These are phyloP conservation scores for Helicoverpa assulta DNA, from an alignment of 2,888 invertebrate species.

Conservation along the genomic window DNA sequence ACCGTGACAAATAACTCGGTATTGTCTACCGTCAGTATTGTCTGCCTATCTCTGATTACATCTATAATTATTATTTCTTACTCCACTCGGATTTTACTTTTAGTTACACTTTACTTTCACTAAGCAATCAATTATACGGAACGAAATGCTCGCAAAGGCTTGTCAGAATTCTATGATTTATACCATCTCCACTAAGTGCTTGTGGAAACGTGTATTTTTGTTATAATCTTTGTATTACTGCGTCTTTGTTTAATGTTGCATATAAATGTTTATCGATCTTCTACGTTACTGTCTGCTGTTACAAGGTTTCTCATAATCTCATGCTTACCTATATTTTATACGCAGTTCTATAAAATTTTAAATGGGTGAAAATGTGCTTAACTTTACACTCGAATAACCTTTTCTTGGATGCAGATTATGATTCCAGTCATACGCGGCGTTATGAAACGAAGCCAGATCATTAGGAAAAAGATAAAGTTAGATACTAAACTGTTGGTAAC, in stretches of 20 bases:
- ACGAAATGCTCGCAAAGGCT: constrained; percentile 60
- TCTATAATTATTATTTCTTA: constrained; percentile 58
- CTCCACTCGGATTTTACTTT: constrained; percentile 58
- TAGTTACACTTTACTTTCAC: constrained; percentile 66
- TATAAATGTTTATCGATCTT: constrained; percentile 1
- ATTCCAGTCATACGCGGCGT: constrained; percentile 2
- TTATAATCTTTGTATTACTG: background rate
- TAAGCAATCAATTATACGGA: constrained; percentile 66
- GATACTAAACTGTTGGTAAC: constrained; percentile 43
- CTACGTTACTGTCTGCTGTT: background rate
- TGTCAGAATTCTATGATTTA: constrained; percentile 52
- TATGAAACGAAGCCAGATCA: constrained; percentile 24
- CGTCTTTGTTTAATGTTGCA: background rate
- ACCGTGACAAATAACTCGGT: constrained; percentile 49
- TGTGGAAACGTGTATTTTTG: constrained; percentile 21
- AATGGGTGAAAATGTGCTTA: background rate
- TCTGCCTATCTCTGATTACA: constrained; percentile 57
- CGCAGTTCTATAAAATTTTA: background rate
- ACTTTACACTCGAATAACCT: background rate
- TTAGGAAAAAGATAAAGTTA: constrained; percentile 45
- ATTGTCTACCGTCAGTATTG: constrained; percentile 52
- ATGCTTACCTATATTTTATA: background rate
- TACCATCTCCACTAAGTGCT: constrained; percentile 27
- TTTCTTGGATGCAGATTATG: constrained; percentile 8
- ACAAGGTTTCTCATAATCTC: background rate